Evolutionary conservation across 2,797 vertebrate species (phyloP).

Genomic region (Enteromius thamalakanensis): DNA sequence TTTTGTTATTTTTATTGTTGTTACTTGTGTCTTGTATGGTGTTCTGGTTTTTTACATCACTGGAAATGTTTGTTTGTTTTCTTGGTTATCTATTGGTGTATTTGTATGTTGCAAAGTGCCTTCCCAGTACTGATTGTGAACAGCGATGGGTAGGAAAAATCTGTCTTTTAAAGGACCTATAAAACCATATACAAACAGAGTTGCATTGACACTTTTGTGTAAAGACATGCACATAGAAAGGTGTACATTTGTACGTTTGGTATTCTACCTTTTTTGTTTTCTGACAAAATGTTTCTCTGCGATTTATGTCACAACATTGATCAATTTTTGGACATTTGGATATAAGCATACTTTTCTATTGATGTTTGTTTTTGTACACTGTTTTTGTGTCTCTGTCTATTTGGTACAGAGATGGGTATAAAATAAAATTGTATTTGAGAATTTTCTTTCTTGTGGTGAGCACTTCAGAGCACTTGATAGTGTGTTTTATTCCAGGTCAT

Average conservation of each 20-base stretch:
- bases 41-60: conserved; percentile 24
- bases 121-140: conserved; percentile 85
- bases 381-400: conserved; percentile 80
- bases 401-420: conserved; percentile 77
- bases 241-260: conserved; percentile 79
- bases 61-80: conserved; percentile 48
- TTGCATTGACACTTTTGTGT: conserved; percentile 82
- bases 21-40: conserved; percentile 18
- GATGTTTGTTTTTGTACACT: conserved; percentile 86
- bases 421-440: conserved; percentile 81
- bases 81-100: conserved; percentile 69
- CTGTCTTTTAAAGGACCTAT: conserved; percentile 64
- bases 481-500: neutral
- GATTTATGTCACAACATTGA: conserved; percentile 61
- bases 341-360: conserved; percentile 87
- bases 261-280: conserved; percentile 76
- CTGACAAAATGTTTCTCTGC: conserved; percentile 62
- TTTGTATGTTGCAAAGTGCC: conserved; percentile 86
- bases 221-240: conserved; percentile 73
- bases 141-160: conserved; percentile 77
- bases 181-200: conserved; percentile 73
- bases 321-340: conserved; percentile 81
- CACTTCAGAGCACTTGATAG: neutral
- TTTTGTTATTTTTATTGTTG: conserved; percentile 16
- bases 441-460: conserved; percentile 38